Evolutionary conservation across 2,888 invertebrate genomes (phyloP).

Genomic region (Drosophila rellima): DNA sequence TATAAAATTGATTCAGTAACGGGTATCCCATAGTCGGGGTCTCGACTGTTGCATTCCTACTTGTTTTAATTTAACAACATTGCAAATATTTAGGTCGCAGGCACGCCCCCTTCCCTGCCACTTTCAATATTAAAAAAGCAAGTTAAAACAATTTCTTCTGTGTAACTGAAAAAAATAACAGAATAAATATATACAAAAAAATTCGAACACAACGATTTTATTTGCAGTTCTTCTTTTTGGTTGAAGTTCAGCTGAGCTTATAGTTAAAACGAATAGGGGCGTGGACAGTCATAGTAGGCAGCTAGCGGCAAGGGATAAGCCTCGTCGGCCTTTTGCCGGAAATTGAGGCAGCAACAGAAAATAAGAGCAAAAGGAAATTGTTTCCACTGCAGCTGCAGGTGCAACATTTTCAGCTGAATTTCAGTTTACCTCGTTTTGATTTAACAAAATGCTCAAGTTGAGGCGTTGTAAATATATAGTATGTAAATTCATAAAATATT

Average conservation of each 20-base stretch:
- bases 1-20: not conserved
- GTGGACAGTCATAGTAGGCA: slow-evolving; percentile 25
- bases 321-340: slow-evolving; percentile 69
- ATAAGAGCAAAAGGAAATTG: slow-evolving; percentile 50
- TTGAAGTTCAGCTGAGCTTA: slow-evolving; percentile 69
- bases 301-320: slow-evolving; percentile 64
- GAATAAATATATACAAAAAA: slow-evolving; percentile 20
- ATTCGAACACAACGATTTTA: slow-evolving; percentile 41
- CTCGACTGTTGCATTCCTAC: too few relatives aligned
- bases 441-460: slow-evolving; percentile 47
- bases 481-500: slow-evolving; percentile 61
- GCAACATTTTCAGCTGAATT: slow-evolving; percentile 62
- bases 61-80: slow-evolving; percentile 65
- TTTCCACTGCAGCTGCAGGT: slow-evolving; percentile 71
- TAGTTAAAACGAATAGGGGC: slow-evolving; percentile 62
- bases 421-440: slow-evolving; percentile 14
- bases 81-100: slow-evolving; percentile 74
- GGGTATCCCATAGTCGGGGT: not conserved
- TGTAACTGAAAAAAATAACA: not conserved
- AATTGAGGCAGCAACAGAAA: slow-evolving; percentile 61
- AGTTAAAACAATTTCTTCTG: slow-evolving; percentile 39
- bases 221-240: slow-evolving; percentile 46
- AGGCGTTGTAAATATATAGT: slow-evolving; percentile 56
- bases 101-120: slow-evolving; percentile 35
- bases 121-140: slow-evolving; percentile 69